Evolutionary conservation across 2,113 vertebrate species (phyloP).

Genomic region (Hemichromis elongatus): DNA sequence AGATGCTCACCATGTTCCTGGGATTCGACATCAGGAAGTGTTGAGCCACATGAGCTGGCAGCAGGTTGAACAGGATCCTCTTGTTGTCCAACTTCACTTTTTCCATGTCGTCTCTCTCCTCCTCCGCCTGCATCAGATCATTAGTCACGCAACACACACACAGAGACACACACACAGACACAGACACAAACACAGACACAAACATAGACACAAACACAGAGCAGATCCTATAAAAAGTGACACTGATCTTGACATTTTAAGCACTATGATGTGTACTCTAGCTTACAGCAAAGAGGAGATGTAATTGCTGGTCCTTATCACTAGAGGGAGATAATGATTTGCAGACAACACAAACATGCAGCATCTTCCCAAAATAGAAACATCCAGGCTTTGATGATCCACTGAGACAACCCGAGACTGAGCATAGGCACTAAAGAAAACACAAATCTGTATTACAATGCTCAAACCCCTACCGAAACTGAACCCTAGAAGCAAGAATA

Average conservation of each 20-base stretch:
- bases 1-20: slow-evolving; percentile 90
- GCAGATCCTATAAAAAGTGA: not conserved
- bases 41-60: slow-evolving; percentile 95
- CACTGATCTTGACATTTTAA: not conserved
- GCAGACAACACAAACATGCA: slow-evolving; percentile 12
- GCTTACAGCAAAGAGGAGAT: not conserved
- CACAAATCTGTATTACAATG: not conserved
- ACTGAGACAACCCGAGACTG: not conserved
- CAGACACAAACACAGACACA: not conserved
- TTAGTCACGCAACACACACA: not conserved
- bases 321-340: slow-evolving; percentile 63
- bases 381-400: not conserved
- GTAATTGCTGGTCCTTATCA: slow-evolving; percentile 48
- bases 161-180: not conserved
- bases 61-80: slow-evolving; percentile 95
- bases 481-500: not conserved
- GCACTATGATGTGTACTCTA: not conserved
- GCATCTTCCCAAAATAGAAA: slow-evolving; percentile 41
- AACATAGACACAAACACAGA: not conserved
- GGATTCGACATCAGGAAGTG: slow-evolving; percentile 99
- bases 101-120: slow-evolving; percentile 96
- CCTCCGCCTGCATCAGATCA: slow-evolving; percentile 81
- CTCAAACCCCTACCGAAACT: not conserved
- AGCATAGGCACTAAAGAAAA: not conserved
- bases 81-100: slow-evolving; percentile 97